Percentiles rank a stretch among this genome's conserved stretches.
Evolutionary conservation across 1,140 invertebrate species (phyloP).

Genomic region (Drosophila ercepeae): DNA sequence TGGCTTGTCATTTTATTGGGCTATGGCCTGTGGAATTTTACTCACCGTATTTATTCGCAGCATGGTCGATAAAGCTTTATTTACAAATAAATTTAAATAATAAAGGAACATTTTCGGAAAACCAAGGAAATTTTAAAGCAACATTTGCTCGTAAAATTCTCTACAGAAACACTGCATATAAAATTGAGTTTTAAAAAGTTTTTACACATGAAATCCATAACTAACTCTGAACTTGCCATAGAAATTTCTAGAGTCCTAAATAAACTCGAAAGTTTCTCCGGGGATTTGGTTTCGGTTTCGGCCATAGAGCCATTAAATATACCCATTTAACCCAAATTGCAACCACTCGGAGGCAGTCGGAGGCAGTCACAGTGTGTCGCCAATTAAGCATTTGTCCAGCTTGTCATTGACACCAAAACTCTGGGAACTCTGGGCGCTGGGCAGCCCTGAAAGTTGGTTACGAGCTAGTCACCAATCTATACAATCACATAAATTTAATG

Average conservation of each 20-base stretch:
- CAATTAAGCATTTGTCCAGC: conserved; percentile 67
- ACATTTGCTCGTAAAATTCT: too few relatives aligned
- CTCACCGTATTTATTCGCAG: not conserved
- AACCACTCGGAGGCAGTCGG: conserved; percentile 1
- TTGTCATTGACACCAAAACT: conserved; percentile 54
- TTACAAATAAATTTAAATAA: conserved; percentile 1
- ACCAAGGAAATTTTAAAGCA: not conserved
- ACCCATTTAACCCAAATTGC: conserved; percentile 20
- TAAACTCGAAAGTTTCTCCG: conserved; percentile 2
- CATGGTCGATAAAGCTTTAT: not conserved
- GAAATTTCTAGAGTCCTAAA: not conserved
- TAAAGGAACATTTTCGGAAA: not conserved
- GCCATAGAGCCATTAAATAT: conserved; percentile 20
- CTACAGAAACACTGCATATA: too few relatives aligned
- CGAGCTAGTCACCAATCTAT: conserved; percentile 14
- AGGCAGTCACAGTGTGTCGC: conserved; percentile 16
- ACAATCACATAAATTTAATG: conserved; percentile 65
- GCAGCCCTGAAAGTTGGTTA: conserved; percentile 44
- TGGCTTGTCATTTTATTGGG: not conserved
- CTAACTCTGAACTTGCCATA: not conserved
- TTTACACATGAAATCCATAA: not conserved
- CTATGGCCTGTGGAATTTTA: not conserved
- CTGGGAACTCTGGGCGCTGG: conserved; percentile 15
- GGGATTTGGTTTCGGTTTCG: conserved; percentile 1
- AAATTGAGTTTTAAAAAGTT: too few relatives aligned